phyloP scores from a whole-genome alignment of 2,797 vertebrate species.

The Poeciliopsis turneri region DNA sequence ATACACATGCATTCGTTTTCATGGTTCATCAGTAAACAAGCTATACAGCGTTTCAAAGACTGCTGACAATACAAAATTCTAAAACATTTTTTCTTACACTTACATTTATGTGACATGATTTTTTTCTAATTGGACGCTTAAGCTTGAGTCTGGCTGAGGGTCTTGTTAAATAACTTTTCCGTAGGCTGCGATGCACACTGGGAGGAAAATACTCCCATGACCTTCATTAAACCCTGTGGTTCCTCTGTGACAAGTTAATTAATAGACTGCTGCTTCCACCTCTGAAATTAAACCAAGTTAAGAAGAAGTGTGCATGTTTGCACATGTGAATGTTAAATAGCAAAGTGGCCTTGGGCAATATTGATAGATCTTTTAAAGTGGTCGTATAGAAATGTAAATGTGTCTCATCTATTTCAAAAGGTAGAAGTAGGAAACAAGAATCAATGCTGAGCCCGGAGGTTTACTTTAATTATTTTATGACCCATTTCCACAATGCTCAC shows the following conservation, averaged over 20 bases:
- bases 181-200: constrained; percentile 16
- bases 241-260: constrained; percentile 67
- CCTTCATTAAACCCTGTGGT: constrained; percentile 60
- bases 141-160: constrained; percentile 9
- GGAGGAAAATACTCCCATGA: constrained; percentile 54
- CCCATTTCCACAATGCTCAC: constrained; percentile 50
- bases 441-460: constrained; percentile 45
- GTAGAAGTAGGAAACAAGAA: constrained; percentile 38
- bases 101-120: neutral
- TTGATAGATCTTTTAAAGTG: constrained; percentile 49
- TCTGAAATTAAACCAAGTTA: constrained; percentile 57
- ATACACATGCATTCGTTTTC: neutral
- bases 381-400: constrained; percentile 3
- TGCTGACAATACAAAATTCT: neutral
- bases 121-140: neutral
- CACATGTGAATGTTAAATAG: constrained; percentile 40
- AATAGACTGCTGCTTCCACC: constrained; percentile 68
- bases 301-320: constrained; percentile 34
- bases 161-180: constrained; percentile 57
- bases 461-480: constrained; percentile 55
- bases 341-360: constrained; percentile 45
- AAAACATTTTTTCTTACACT: neutral
- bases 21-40: neutral
- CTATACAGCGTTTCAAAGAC: neutral
- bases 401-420: constrained; percentile 8